Conservation (phyloP, 2,888 invertebrate species). For the Yponomeuta evonymella region DNA sequence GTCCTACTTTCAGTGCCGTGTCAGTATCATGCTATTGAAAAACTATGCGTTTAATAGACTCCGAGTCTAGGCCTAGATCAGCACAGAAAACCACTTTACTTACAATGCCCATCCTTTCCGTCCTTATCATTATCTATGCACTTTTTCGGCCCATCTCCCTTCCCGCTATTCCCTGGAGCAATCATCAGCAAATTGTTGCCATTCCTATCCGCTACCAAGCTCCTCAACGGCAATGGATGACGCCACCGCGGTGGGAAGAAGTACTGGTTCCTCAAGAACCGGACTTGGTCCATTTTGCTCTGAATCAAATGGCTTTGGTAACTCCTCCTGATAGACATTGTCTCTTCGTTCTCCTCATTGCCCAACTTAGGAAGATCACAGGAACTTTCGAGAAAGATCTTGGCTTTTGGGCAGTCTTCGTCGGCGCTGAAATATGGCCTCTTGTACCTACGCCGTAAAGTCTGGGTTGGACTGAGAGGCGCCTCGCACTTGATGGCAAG, state of each 20-base stretch:
- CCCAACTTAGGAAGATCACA: constrained; percentile 45
- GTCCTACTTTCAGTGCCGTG: no score
- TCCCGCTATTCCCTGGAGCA: constrained; percentile 57
- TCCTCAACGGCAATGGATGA: constrained; percentile 65
- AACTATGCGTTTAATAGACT: no score
- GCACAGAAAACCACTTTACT: not conserved
- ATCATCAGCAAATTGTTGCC: constrained; percentile 82
- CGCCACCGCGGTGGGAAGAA: constrained; percentile 59
- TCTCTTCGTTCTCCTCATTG: constrained; percentile 63
- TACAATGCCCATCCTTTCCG: constrained; percentile 21
- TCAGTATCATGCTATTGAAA: no score
- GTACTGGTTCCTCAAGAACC: constrained; percentile 55
- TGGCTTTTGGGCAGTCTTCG: constrained; percentile 39
- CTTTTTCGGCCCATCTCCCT: constrained; percentile 28
- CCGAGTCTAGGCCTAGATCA: no score
- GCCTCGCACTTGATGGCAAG: constrained; percentile 75
- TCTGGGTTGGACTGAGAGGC: constrained; percentile 42
- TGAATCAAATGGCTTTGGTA: constrained; percentile 33
- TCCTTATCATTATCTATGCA: constrained; percentile 28
- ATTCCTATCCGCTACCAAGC: constrained; percentile 71
- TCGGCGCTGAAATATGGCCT: constrained; percentile 33
- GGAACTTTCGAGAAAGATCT: constrained; percentile 35
- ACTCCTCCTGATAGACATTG: constrained; percentile 30
- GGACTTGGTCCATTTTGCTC: constrained; percentile 48
- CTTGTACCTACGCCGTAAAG: constrained; percentile 45